Base-by-base conservation (phyloP, 2,888 invertebrate species). In the Andricus quercusramuli region DNA sequence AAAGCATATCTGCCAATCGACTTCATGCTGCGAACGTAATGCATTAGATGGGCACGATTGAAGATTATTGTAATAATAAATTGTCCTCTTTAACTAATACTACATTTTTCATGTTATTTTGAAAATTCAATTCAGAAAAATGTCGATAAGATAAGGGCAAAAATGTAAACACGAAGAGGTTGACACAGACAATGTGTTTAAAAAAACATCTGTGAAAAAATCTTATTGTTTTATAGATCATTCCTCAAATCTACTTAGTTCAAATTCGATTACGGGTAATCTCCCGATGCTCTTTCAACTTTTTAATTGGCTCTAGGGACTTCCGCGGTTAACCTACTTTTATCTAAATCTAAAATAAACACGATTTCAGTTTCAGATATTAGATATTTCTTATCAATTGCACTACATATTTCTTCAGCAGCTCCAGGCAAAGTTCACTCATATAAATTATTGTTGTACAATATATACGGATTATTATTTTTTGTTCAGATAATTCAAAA, bases 241-340 rank as follows among this genome's bases (percentile, higher is more conserved):
- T 29, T 29, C 25, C 29, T 51, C 51, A 74, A 56, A 74, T 56
- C 32, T n/a, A 74, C 56, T 74, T 74, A 74, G 74, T 32, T 74
- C 51, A 74, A 74, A 74, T 74, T 74, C 51, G 51, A 74, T 74
- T 74, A 74, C 56, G n/a, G 20, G 32, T 56, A 56, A 74, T 74
- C 74, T 56, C 32, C 29, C 47, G 32, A 74, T 47, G 29, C 51
- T 56, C 29, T 74, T 74, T 74, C 20, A 51, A 74, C 29, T 56
- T 74, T 74, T 74, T 74, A 56, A 74, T 74, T 74, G 74, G 74
- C 70, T 70, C 70, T 70, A 56, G 51, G 70, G 70, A 70, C 20
- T 70, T 70, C 70, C 47, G 51, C 32, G 70, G 47, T 25, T 74
- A 70, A 29, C 70, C 70, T 70, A 70, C 70, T 70, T 70, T 51